Evolutionary conservation across 2,888 invertebrate species (phyloP).

Genomic region (Drosophila subsilvestris): DNA sequence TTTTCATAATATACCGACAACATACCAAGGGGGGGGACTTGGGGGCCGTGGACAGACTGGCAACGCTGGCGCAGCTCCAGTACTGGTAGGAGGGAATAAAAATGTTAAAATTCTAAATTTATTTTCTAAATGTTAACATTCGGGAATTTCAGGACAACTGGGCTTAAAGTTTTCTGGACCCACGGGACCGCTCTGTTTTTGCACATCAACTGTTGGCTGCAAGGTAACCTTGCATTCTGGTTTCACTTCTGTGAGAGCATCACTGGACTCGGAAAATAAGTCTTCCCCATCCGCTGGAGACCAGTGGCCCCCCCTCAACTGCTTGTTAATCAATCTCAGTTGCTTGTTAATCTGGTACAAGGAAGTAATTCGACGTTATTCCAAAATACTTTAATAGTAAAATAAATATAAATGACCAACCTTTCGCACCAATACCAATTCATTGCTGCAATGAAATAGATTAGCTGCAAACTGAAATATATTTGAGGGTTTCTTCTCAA

Average conservation of each 20-base stretch:
- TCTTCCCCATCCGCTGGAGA: constrained; percentile 36
- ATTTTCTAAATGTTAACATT: background rate
- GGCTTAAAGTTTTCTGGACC: constrained; percentile 55
- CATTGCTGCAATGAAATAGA: constrained; percentile 40
- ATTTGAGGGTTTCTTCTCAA: constrained; percentile 21
- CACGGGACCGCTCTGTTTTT: background rate
- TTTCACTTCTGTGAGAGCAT: background rate
- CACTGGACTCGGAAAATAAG: constrained; percentile 31
- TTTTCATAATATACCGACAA: too few species aligned
- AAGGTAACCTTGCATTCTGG: constrained; percentile 17
- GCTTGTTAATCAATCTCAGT: constrained; percentile 53
- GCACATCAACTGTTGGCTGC: background rate
- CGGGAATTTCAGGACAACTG: constrained; percentile 13
- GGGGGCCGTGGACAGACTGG: too few species aligned
- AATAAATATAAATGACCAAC: constrained; percentile 6
- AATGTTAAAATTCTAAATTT: too few species aligned
- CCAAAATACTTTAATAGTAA: background rate
- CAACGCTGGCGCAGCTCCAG: too few species aligned
- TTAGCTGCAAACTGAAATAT: constrained; percentile 46
- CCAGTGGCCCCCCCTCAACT: constrained; percentile 41
- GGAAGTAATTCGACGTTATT: background rate
- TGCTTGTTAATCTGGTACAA: constrained; percentile 56
- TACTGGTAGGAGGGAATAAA: too few species aligned
- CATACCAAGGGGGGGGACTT: too few species aligned
- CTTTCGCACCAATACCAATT: constrained; percentile 12